Evolutionary conservation across 2,888 invertebrate genomes (phyloP).

Genomic region (Anorthoa munda): DNA sequence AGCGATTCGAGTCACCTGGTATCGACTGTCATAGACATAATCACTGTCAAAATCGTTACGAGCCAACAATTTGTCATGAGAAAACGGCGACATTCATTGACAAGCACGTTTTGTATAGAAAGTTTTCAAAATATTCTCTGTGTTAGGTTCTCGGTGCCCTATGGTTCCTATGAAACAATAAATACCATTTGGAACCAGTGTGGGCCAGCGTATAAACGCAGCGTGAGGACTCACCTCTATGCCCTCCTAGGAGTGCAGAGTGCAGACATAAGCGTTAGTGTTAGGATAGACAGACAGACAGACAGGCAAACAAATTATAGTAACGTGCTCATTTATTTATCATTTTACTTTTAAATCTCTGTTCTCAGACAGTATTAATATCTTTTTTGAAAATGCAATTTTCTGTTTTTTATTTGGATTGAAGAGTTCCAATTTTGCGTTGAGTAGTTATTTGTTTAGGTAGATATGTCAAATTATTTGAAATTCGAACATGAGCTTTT

Average conservation of each 20-base stretch:
- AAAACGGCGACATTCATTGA: neutral
- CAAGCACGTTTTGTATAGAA: neutral
- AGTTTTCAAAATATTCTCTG: neutral
- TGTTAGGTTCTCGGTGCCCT: neutral
- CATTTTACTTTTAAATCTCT: constrained; percentile 8
- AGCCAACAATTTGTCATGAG: neutral
- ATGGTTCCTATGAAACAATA: neutral
- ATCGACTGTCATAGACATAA: neutral
- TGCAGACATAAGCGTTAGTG: constrained; percentile 87
- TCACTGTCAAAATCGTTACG: neutral
- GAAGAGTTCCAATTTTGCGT: neutral
- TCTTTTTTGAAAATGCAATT: neutral
- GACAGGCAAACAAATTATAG: constrained; percentile 84
- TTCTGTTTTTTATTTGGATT: neutral
- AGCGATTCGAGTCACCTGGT: neutral
- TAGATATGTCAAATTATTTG: neutral
- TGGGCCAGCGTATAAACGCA: constrained; percentile 54
- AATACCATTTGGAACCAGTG: neutral
- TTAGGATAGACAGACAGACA: constrained; percentile 82
- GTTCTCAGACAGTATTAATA: neutral
- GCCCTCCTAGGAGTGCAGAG: constrained; percentile 88
- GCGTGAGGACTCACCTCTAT: constrained; percentile 87
- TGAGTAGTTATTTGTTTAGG: neutral
- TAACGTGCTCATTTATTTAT: constrained; percentile 73
- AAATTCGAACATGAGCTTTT: neutral